Conservation (phyloP, 2,797 vertebrate species). For the Argya squamiceps region DNA sequence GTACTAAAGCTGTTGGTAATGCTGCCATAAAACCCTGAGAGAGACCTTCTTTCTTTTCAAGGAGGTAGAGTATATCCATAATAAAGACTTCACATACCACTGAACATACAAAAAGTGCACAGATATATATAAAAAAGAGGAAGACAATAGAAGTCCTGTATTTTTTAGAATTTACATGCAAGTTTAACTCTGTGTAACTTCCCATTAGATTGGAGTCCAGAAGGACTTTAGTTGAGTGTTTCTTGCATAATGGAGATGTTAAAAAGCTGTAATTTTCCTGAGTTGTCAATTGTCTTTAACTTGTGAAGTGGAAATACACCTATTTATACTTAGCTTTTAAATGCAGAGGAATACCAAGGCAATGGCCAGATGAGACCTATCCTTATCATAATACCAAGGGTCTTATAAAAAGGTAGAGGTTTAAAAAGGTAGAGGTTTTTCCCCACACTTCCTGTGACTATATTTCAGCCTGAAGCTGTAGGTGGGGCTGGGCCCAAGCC, state of each 20-base stretch:
- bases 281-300: neutral
- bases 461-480: neutral
- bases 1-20: neutral
- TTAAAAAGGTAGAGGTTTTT: neutral
- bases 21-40: neutral
- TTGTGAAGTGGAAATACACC: neutral
- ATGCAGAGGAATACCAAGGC: neutral
- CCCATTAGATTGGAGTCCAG: too few species aligned
- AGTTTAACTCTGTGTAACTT: neutral
- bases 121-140: too few species aligned
- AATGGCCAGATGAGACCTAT: neutral
- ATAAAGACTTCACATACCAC: neutral
- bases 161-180: neutral
- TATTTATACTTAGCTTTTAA: neutral
- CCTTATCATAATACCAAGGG: neutral
- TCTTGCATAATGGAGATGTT: neutral
- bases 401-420: neutral
- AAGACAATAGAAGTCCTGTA: neutral
- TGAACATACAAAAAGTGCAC: neutral
- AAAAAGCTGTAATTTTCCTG: neutral
- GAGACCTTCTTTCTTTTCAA: neutral
- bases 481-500: neutral
- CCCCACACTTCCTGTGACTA: accelerated
- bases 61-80: neutral
- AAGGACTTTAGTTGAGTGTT: neutral